phyloP scores from a whole-genome alignment of 1,140 invertebrate genomes.

The Medauroidea extradentata region DNA sequence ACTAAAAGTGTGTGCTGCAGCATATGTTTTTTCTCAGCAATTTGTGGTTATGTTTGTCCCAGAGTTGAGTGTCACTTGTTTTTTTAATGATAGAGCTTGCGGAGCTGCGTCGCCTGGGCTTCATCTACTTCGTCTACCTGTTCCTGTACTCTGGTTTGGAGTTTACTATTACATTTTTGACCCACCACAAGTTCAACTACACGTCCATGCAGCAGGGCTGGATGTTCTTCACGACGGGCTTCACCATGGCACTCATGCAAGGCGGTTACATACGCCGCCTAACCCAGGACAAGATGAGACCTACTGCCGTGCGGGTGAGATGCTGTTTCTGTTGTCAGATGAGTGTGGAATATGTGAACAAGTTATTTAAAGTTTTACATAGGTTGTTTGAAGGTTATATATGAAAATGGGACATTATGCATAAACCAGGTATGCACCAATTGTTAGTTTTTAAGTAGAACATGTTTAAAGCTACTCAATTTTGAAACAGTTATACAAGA shows the following conservation, averaged over 20 bases:
- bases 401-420: no score
- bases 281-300: slow-evolving; percentile 66
- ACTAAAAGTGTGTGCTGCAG: no score
- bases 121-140: slow-evolving; percentile 91
- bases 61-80: slow-evolving; percentile 19
- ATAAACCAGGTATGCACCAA: no score
- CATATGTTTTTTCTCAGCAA: no score
- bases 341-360: no score
- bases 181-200: slow-evolving; percentile 88
- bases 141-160: slow-evolving; percentile 97
- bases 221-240: slow-evolving; percentile 94
- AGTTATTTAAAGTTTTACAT: neutral
- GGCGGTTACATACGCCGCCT: slow-evolving; percentile 82
- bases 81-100: no score
- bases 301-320: slow-evolving; percentile 61
- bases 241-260: slow-evolving; percentile 91
- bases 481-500: no score
- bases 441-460: no score
- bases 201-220: slow-evolving; percentile 94
- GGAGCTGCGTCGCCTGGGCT: slow-evolving; percentile 68
- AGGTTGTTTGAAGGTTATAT: no score
- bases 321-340: neutral
- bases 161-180: slow-evolving; percentile 96
- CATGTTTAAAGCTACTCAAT: no score
- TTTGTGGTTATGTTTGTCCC: no score